A percentile compares a stretch with the other conserved stretches of the same genome.
phyloP scores from a whole-genome alignment of 2,797 vertebrate species.

The Harpagifer antarcticus region DNA sequence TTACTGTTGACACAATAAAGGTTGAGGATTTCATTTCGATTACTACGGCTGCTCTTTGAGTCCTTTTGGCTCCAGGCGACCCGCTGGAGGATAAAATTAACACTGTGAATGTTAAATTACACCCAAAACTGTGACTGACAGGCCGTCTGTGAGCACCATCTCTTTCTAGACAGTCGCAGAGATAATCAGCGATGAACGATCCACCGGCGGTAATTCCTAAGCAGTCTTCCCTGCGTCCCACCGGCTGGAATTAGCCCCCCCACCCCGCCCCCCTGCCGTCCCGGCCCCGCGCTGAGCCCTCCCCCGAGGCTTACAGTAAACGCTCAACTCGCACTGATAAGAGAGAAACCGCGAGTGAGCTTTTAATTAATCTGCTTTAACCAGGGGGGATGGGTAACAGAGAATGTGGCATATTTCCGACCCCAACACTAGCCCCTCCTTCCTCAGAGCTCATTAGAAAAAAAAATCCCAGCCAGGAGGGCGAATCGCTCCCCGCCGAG shows the following conservation, averaged over 20 bases:
- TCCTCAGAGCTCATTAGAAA: constrained; percentile 61
- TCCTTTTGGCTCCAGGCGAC: too few species aligned
- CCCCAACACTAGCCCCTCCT: constrained; percentile 16
- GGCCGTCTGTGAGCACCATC: constrained; percentile 26
- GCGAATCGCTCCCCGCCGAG: constrained; percentile 35
- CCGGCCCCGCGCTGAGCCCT: constrained; percentile 41
- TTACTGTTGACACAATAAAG: constrained; percentile 14
- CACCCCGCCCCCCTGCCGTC: constrained; percentile 43
- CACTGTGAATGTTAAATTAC: constrained; percentile 27
- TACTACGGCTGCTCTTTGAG: neutral
- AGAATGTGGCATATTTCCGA: constrained; percentile 53
- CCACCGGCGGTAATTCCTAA: constrained; percentile 52
- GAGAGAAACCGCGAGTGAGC: constrained; percentile 57
- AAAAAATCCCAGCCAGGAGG: constrained; percentile 55
- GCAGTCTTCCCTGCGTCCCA: constrained; percentile 46
- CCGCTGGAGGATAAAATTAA: neutral
- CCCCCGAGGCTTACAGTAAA: constrained; percentile 76
- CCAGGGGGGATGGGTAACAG: constrained; percentile 38
- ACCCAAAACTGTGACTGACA: constrained; percentile 50
- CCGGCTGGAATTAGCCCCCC: constrained; percentile 70
- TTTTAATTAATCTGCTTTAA: constrained; percentile 82
- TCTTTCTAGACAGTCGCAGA: constrained; percentile 45
- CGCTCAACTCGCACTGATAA: constrained; percentile 76
- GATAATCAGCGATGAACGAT: constrained; percentile 54
- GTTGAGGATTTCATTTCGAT: constrained; percentile 40